A percentile compares a stretch with the other conserved stretches of the same genome.
Conservation (phyloP, 2,797 vertebrate species). For the Amazona ochrocephala region DNA sequence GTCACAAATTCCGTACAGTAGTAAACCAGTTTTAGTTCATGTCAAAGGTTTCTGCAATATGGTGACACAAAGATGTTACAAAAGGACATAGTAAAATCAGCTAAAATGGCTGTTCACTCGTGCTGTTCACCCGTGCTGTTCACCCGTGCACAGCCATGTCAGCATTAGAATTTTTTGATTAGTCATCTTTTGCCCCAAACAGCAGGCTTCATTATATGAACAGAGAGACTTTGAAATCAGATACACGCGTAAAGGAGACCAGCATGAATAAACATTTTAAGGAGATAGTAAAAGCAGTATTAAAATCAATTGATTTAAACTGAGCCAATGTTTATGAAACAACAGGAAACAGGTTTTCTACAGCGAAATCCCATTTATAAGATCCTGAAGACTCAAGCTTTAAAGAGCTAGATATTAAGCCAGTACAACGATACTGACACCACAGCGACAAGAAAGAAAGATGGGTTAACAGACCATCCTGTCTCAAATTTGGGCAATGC, state of each 20-base stretch:
- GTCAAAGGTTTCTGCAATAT: not conserved
- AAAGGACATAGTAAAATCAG: not conserved
- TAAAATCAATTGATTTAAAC: not conserved
- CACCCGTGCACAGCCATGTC: not conserved
- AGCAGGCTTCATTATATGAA: not conserved
- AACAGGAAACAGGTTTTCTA: not conserved
- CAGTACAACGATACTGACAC: not conserved
- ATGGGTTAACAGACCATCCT: not conserved
- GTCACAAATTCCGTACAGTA: not conserved
- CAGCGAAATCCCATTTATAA: not conserved
- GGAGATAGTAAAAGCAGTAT: not conserved
- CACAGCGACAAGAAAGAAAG: not conserved
- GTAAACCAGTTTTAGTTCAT: not conserved
- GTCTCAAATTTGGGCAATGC: not conserved
- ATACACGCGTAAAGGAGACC: not conserved
- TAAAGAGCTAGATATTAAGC: not conserved
- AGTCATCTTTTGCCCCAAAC: not conserved
- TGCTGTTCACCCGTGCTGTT: not conserved
- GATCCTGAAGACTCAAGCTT: not conserved
- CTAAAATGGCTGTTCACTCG: not conserved
- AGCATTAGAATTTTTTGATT: not conserved
- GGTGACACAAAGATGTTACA: not conserved
- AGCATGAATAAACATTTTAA: conserved; percentile 29
- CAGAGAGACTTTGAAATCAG: conserved; percentile 28
- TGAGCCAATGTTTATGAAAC: not conserved